Percentiles rank a stretch among this genome's conserved stretches.
Conservation (phyloP, 2,888 invertebrate genomes). For the Hemistola chrysoprasaria region DNA sequence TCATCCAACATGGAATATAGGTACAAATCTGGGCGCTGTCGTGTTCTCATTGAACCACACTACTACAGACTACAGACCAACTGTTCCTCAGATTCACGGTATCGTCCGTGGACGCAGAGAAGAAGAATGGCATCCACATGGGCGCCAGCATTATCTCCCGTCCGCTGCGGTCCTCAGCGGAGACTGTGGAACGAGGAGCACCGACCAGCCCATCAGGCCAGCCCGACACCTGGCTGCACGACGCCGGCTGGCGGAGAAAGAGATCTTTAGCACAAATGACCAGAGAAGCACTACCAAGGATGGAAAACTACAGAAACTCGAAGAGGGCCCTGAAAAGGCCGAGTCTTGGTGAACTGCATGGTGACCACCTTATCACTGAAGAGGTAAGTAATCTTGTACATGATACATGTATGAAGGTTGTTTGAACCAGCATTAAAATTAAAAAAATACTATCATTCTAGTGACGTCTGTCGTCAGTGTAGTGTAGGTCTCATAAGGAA, state of each 20-base stretch:
- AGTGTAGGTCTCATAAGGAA: too few relatives aligned
- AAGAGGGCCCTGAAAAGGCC: conserved; percentile 90
- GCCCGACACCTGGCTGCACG: conserved; percentile 71
- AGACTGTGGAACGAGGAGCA: conserved; percentile 54
- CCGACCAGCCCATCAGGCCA: conserved; percentile 38
- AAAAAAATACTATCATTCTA: too few relatives aligned
- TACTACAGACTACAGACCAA: neutral
- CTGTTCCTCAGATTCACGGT: conserved; percentile 59
- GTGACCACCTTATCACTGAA: conserved; percentile 77
- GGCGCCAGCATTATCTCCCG: conserved; percentile 71
- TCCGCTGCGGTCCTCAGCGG: conserved; percentile 62
- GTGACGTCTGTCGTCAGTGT: too few relatives aligned
- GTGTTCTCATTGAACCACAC: too few relatives aligned
- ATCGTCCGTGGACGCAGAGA: conserved; percentile 64
- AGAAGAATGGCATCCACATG: conserved; percentile 74
- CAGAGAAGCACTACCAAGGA: conserved; percentile 89
- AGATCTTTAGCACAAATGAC: conserved; percentile 85
- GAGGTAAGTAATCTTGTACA: conserved; percentile 47
- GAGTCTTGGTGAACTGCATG: conserved; percentile 92
- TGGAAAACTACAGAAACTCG: conserved; percentile 92
- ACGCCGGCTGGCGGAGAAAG: conserved; percentile 76
- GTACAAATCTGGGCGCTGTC: too few relatives aligned
- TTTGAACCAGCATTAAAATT: too few relatives aligned
- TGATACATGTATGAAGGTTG: neutral
- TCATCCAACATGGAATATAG: too few relatives aligned